Conservation (phyloP, 1,140 invertebrate species). For the Sipha flava region DNA sequence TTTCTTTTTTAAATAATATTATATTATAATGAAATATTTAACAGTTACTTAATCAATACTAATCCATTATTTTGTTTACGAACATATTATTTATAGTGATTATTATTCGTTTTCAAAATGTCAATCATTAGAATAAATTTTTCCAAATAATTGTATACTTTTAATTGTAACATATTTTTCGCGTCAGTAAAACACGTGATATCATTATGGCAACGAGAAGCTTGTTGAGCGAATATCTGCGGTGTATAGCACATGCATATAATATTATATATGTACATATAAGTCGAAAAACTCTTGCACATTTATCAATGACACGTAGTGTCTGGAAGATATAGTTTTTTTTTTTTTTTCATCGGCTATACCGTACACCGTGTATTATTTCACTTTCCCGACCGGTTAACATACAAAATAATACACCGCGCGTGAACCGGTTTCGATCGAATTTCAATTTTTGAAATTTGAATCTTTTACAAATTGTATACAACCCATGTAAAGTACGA, state of each 20-base stretch:
- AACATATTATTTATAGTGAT: too few species aligned
- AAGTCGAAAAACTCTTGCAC: not conserved
- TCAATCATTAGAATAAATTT: not conserved
- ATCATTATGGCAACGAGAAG: not conserved
- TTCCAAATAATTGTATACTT: too few species aligned
- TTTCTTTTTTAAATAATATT: too few species aligned
- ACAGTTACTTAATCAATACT: too few species aligned
- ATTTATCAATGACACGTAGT: not conserved
- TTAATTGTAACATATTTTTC: too few species aligned
- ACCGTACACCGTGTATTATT: not conserved
- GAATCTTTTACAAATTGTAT: too few species aligned
- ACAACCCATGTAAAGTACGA: too few species aligned
- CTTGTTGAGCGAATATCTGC: not conserved
- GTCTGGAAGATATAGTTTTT: not conserved
- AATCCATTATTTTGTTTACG: too few species aligned
- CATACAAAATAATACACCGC: too few species aligned
- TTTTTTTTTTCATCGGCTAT: not conserved
- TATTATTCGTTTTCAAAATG: not conserved
- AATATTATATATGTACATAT: too few species aligned
- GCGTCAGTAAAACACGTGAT: too few species aligned
- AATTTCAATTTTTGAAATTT: not conserved
- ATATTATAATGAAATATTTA: too few species aligned
- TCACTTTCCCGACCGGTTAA: not conserved
- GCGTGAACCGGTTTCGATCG: not conserved
- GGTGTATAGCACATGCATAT: not conserved